A percentile compares a stretch with the other conserved stretches of the same genome.
phyloP scores from a whole-genome alignment of 2,797 vertebrate genomes.

The Bryconaethiops microstoma region DNA sequence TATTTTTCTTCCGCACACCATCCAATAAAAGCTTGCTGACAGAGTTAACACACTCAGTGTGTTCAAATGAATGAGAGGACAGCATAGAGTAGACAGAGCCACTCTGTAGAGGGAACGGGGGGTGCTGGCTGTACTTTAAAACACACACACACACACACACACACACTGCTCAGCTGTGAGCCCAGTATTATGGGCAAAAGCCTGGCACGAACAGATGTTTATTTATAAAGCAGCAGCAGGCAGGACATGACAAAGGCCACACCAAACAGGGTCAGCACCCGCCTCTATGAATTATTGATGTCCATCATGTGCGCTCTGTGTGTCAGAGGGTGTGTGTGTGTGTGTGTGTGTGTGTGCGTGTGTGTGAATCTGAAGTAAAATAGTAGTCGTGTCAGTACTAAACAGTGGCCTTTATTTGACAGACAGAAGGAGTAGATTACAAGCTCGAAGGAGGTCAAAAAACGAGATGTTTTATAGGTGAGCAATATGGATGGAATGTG shows the following conservation, averaged over 20 bases:
- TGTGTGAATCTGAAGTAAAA: slow-evolving; percentile 3
- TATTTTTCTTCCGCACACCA: neutral
- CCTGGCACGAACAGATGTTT: slow-evolving; percentile 49
- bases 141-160: slow-evolving; percentile 11
- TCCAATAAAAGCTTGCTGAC: neutral
- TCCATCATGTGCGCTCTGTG: neutral
- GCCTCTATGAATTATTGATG: slow-evolving; percentile 38
- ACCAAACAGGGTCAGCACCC: slow-evolving; percentile 41
- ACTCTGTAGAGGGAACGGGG: slow-evolving; percentile 14
- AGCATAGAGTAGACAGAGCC: neutral
- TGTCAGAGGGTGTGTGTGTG: slow-evolving; percentile 22
- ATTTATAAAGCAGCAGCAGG: slow-evolving; percentile 52
- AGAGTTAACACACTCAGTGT: neutral
- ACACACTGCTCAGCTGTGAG: slow-evolving; percentile 14
- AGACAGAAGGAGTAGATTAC: too few relatives aligned
- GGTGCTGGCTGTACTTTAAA: slow-evolving; percentile 2
- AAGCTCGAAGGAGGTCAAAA: too few relatives aligned
- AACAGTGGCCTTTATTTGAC: neutral
- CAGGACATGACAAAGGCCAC: slow-evolving; percentile 51
- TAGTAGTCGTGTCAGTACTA: slow-evolving; percentile 3
- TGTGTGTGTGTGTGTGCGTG: slow-evolving; percentile 28
- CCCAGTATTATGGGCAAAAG: slow-evolving; percentile 25
- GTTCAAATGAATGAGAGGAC: neutral
- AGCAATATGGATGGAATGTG: too few relatives aligned
- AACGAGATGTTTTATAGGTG: too few relatives aligned